Percentiles rank a stretch among this genome's conserved stretches.
Evolutionary conservation across 2,888 invertebrate species (phyloP).

Genomic region (Hetaerina titia): DNA sequence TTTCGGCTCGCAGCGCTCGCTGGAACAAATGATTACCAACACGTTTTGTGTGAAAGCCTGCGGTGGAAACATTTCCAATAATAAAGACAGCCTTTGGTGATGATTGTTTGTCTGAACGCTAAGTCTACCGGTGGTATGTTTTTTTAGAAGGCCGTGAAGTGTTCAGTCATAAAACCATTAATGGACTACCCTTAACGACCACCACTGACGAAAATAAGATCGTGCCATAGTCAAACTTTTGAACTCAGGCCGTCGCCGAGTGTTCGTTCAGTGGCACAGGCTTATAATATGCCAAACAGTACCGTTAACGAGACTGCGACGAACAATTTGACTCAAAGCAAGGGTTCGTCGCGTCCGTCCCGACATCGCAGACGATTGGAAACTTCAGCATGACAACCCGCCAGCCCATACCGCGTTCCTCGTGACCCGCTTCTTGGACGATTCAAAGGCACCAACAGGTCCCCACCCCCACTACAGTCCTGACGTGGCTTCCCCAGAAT

Average conservation of each 20-base stretch:
- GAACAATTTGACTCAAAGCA: constrained; percentile 69
- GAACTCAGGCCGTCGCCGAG: background rate
- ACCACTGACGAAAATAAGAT: background rate
- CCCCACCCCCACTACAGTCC: background rate
- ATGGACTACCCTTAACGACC: background rate
- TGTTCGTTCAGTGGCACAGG: background rate
- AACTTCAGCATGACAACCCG: background rate
- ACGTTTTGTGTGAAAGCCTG: background rate
- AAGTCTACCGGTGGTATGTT: background rate
- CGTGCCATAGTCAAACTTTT: background rate
- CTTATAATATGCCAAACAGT: background rate
- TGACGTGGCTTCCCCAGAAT: background rate
- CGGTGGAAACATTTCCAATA: background rate
- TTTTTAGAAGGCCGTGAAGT: background rate
- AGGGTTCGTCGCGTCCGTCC: constrained; percentile 64
- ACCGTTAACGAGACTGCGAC: background rate
- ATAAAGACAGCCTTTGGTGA: background rate
- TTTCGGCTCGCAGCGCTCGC: background rate
- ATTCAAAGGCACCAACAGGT: background rate
- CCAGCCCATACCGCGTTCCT: background rate
- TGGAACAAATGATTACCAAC: background rate
- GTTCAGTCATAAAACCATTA: background rate
- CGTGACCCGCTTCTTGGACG: background rate
- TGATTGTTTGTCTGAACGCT: background rate
- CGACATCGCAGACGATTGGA: background rate